Base-by-base conservation (phyloP, 2,797 vertebrate genomes). In the Microctenopoma stevenorrisi region DNA sequence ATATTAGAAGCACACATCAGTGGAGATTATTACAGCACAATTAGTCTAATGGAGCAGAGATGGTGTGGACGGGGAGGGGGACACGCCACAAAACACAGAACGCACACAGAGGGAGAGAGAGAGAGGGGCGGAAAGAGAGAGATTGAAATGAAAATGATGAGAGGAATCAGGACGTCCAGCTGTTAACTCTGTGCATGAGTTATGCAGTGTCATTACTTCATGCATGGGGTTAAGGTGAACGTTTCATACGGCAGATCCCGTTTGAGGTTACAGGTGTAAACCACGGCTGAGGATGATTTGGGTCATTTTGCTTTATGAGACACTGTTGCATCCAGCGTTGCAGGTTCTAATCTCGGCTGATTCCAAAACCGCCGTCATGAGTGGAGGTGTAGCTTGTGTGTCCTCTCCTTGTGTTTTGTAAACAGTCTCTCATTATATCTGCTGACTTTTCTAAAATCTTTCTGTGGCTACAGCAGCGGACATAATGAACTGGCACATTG, bases 31-130 rank as follows among this genome's bases (percentile, higher is more conserved):
- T 86, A 93, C 86, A 82, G 83, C 79, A 93, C 94, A 95, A 94
- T 95, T 94, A 94, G 92, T 94, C 91, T 95, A 94, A 95, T 95
- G 93, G 94, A 92, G 88, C 85, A 87, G 88, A 78, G 83, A 84
- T 76, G 77, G 84, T 86, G 84, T 90, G 86, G 86, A 79, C 16
- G 35, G 80, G 81, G 88, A 83, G 81, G 77, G 77, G 83, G 73
- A 78, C 67, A 78, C 65, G 44, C 68, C 48, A 35, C 62, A 47
- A 71, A 67, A 79, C 61, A 64, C 35, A 8, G 18, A 48, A 56
- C 67, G 25, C 37, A 53, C 12, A 28, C 22, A 51, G 12, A 53
- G 5, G 22, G 22, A 71, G 28, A 64, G n/a, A 60, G 22, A 22
- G 22, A 22, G 22, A 22, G 22, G 22, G 22, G 73, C 0, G 55